Evolutionary conservation across 2,888 invertebrate species (phyloP).

Genomic region (Yponomeuta sedellus): DNA sequence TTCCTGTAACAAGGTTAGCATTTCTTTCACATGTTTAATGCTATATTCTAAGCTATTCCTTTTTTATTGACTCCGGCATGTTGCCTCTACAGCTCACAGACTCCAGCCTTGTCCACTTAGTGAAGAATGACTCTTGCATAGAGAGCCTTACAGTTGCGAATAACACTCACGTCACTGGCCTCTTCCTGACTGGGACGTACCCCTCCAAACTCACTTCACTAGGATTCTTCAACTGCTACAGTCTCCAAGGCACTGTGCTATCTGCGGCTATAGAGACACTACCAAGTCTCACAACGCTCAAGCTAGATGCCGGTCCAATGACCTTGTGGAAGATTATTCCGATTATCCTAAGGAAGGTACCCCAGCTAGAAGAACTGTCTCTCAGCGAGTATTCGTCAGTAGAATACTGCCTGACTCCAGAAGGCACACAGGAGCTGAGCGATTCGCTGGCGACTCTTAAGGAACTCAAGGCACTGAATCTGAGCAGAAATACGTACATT

Average conservation of each 20-base stretch:
- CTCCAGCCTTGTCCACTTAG: conserved; percentile 54
- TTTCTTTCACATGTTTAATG: too few relatives aligned
- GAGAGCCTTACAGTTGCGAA: conserved; percentile 53
- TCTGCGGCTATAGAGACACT: conserved; percentile 48
- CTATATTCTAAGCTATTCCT: background rate
- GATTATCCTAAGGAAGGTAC: conserved; percentile 48
- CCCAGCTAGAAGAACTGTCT: conserved; percentile 52
- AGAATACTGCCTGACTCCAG: conserved; percentile 32
- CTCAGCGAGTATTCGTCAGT: conserved; percentile 52
- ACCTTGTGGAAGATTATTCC: conserved; percentile 62
- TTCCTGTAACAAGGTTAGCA: conserved; percentile 59
- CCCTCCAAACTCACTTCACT: conserved; percentile 45
- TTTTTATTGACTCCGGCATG: background rate
- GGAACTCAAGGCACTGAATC: conserved; percentile 59
- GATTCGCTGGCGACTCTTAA: conserved; percentile 52
- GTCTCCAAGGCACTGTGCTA: conserved; percentile 56
- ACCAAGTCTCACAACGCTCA: conserved; percentile 46
- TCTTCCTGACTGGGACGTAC: conserved; percentile 52
- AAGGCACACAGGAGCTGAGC: conserved; percentile 48
- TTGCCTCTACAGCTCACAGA: conserved; percentile 52
- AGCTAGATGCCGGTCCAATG: conserved; percentile 51
- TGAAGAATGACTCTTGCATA: conserved; percentile 51
- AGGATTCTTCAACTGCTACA: conserved; percentile 62
- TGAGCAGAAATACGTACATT: conserved; percentile 64
- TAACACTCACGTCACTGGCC: conserved; percentile 61